These are phyloP conservation scores for Stegophylla sp. DNA, from an alignment of 2,888 invertebrate genomes.

Conservation along the genomic window DNA sequence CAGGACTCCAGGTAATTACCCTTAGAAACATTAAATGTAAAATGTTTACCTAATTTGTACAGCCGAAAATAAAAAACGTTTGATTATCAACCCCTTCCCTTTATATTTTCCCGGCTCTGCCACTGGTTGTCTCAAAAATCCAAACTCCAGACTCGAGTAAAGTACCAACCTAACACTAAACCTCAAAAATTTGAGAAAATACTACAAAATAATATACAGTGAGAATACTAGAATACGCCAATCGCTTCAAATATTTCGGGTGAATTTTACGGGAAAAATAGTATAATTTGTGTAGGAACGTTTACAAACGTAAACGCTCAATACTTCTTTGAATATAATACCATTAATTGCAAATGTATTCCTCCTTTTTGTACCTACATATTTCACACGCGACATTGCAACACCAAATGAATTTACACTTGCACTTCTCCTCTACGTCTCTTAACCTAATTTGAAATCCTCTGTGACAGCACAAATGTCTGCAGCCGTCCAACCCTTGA, in stretches of 20 bases:
- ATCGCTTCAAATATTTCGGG: too few species aligned
- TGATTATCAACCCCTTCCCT: too few species aligned
- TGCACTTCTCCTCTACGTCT: conserved; percentile 85
- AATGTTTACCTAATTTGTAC: too few species aligned
- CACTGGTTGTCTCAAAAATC: background rate
- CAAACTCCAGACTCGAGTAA: background rate
- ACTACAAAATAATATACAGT: background rate
- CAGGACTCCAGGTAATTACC: too few species aligned
- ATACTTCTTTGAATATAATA: too few species aligned
- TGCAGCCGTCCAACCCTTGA: conserved; percentile 87
- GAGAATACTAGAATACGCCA: conserved; percentile 13
- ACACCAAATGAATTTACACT: conserved; percentile 90
- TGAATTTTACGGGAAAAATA: background rate
- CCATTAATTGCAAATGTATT: conserved; percentile 83
- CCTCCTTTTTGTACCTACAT: conserved; percentile 80
- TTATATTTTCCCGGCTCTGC: background rate
- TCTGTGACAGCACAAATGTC: conserved; percentile 85
- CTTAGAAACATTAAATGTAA: too few species aligned
- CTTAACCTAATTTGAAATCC: conserved; percentile 84
- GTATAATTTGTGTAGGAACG: background rate
- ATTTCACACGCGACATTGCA: conserved; percentile 85
- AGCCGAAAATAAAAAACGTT: too few species aligned
- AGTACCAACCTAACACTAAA: background rate
- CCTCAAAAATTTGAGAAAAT: background rate
- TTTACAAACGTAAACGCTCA: background rate